Percentiles rank a stretch among this genome's conserved stretches.
Conservation (phyloP, 53 echinoderm and acorn worm genomes). For the Paracentrotus lividus region DNA sequence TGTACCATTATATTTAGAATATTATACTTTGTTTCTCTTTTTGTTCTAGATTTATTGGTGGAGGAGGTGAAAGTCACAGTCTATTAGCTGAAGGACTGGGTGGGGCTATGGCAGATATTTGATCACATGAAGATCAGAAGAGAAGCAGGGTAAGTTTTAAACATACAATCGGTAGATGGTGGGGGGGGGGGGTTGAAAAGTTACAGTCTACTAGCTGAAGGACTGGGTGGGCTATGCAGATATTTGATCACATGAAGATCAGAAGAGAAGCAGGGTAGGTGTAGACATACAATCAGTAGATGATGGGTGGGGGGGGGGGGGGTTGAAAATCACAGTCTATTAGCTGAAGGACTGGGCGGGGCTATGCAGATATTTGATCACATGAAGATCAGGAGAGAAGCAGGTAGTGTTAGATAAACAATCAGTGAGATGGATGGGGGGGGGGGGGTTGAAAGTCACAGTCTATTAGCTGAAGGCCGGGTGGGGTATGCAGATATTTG, state of each 20-base stretch:
- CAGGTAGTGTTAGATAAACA: slow-evolving; percentile 68
- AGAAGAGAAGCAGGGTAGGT: background rate
- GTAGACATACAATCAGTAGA: background rate
- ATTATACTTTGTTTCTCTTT: too few relatives aligned
- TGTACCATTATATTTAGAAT: too few relatives aligned
- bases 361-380: slow-evolving; percentile 95
- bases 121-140: background rate
- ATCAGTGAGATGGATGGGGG: too few relatives aligned
- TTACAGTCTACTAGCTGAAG: background rate
- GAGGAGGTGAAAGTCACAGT: background rate
- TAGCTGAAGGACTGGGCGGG: slow-evolving; percentile 89
- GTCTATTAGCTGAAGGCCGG: slow-evolving; percentile 90
- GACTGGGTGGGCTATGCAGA: background rate
- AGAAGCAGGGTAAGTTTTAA: background rate
- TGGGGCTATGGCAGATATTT: background rate
- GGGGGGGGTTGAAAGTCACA: slow-evolving; percentile 84
- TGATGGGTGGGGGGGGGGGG: slow-evolving; percentile 10
- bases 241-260: background rate
- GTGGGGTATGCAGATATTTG: slow-evolving; percentile 88
- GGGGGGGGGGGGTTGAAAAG: background rate
- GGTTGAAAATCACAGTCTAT: slow-evolving; percentile 89
- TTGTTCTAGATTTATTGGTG: too few relatives aligned
- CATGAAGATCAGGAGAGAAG: slow-evolving; percentile 78
- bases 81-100: background rate
- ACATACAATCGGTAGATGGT: background rate